Evolutionary conservation across 2,113 vertebrate species (phyloP).

Genomic region (Ptyas mucosa): DNA sequence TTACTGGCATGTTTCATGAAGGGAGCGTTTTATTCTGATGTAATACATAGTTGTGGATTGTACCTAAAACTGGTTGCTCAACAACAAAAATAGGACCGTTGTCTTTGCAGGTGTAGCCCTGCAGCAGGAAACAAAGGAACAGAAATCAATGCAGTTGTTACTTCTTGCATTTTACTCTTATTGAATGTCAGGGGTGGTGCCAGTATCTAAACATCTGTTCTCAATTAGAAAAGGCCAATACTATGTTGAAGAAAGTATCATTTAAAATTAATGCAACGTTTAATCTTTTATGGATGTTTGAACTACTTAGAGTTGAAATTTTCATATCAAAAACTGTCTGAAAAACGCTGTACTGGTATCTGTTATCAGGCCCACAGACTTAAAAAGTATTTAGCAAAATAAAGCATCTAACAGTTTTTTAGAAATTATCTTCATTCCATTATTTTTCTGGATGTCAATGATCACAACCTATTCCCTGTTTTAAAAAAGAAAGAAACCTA

Average conservation of each 20-base stretch:
- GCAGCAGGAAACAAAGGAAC: neutral
- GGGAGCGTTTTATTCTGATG: neutral
- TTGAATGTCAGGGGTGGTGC: neutral
- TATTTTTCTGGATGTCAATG: neutral
- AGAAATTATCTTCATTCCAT: neutral
- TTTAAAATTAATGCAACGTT: neutral
- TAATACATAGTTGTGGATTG: neutral
- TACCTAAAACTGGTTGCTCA: neutral
- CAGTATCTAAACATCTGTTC: neutral
- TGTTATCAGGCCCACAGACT: neutral
- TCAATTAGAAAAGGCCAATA: neutral
- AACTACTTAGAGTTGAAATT: neutral
- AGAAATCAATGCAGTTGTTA: neutral
- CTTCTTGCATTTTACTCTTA: neutral
- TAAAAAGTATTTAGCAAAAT: neutral
- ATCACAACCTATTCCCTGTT: neutral
- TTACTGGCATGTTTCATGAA: neutral
- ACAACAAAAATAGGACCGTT: neutral
- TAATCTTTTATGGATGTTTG: conserved; percentile 8
- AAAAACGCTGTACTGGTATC: conserved; percentile 2
- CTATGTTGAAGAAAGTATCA: neutral
- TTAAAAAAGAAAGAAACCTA: neutral
- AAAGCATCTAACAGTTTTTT: neutral
- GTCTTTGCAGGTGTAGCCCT: neutral
- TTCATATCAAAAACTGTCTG: neutral